Evolutionary conservation across 2,113 vertebrate genomes (phyloP).

Genomic region (Megaceryle maxima): DNA sequence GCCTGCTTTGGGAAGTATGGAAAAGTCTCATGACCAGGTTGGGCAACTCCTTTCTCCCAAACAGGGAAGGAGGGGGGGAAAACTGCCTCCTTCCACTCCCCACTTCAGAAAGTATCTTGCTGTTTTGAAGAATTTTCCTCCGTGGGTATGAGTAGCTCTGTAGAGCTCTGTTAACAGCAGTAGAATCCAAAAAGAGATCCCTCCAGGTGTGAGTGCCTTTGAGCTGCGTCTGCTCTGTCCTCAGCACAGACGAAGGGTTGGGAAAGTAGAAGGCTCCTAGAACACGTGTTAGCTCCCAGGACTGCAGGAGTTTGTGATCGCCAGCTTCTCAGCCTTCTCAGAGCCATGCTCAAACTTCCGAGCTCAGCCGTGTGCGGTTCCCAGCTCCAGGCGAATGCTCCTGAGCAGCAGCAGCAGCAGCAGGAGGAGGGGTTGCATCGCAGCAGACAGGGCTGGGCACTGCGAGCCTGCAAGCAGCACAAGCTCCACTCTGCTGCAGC

Average conservation of each 20-base stretch:
- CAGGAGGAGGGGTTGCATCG: constrained; percentile 25
- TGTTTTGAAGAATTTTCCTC: neutral
- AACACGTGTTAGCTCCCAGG: neutral
- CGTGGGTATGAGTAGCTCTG: neutral
- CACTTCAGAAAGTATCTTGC: fast-evolving
- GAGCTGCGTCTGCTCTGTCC: neutral
- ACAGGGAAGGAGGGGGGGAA: neutral
- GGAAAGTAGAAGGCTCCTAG: neutral
- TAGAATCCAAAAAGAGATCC: neutral
- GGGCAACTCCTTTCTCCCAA: constrained; percentile 44
- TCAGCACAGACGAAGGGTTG: neutral
- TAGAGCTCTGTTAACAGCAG: neutral
- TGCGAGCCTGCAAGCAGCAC: neutral
- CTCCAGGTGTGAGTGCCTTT: neutral
- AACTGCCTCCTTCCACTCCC: neutral
- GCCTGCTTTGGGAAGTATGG: neutral
- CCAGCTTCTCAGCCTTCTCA: neutral
- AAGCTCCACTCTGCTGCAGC: neutral
- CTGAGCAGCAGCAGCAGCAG: neutral
- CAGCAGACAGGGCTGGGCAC: neutral
- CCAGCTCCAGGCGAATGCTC: constrained; percentile 33
- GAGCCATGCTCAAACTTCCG: constrained; percentile 18
- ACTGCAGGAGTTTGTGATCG: neutral
- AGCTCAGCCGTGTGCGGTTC: constrained; percentile 38
- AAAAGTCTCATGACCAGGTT: constrained; percentile 54